A percentile compares a stretch with the other conserved stretches of the same genome.
These are phyloP conservation scores for Dendroctonus ponderosae DNA, from an alignment of 1,140 invertebrate species.

Conservation along the genomic window DNA sequence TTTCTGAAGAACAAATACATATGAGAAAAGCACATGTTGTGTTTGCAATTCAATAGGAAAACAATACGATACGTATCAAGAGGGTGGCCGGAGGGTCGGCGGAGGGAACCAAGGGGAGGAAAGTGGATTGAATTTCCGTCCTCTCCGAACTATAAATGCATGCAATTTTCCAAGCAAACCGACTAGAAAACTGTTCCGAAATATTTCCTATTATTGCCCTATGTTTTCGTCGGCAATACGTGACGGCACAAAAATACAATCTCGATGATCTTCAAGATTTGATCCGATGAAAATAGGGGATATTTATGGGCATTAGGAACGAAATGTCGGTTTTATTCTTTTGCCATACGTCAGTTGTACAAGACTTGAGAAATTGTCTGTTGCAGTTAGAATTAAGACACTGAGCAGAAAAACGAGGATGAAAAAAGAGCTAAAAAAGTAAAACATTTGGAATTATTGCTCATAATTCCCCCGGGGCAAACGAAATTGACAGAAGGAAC, in stretches of 20 bases:
- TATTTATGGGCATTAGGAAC: constrained; percentile 5
- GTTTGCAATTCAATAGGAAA: constrained; percentile 37
- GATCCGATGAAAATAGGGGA: constrained; percentile 17
- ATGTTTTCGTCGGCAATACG: constrained; percentile 30
- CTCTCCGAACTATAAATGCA: constrained; percentile 36
- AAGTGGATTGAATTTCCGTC: constrained; percentile 36
- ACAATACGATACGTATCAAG: constrained; percentile 34
- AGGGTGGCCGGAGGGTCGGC: constrained; percentile 10
- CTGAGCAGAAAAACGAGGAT: too few species aligned
- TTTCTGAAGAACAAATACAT: constrained; percentile 31
- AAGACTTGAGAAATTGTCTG: not conserved
- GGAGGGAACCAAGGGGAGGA: constrained; percentile 4
- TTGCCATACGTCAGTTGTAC: not conserved
- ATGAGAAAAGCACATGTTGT: constrained; percentile 37
- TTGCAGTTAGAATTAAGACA: too few species aligned
- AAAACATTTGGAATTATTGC: too few species aligned
- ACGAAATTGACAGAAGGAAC: too few species aligned
- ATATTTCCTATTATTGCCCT: constrained; percentile 36
- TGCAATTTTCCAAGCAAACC: constrained; percentile 37
- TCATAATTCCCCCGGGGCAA: too few species aligned
- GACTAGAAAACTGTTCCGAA: constrained; percentile 35
- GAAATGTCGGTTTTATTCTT: not conserved
- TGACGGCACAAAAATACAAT: constrained; percentile 28
- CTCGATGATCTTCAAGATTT: constrained; percentile 28
- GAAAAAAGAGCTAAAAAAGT: too few species aligned